Evolutionary conservation across 2,888 invertebrate species (phyloP).

Genomic region (Pseudoips prasinana): DNA sequence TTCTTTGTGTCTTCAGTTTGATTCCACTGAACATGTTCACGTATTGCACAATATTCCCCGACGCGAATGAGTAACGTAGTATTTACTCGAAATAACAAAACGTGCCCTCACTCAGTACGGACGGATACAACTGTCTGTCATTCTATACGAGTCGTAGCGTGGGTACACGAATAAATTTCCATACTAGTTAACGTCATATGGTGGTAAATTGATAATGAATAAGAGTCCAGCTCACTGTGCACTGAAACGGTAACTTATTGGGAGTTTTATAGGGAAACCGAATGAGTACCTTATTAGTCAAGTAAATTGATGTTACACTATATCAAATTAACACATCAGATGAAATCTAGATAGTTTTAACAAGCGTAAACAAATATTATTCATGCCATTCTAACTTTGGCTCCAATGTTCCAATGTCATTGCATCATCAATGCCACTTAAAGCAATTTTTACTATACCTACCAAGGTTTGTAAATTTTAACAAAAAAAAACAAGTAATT

Average conservation of each 20-base stretch:
- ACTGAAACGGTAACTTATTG: constrained; percentile 5
- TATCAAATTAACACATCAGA: too few relatives aligned
- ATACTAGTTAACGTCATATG: constrained; percentile 26
- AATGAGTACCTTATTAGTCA: too few relatives aligned
- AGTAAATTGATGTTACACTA: too few relatives aligned
- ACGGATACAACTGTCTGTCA: constrained; percentile 36
- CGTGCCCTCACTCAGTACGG: constrained; percentile 24
- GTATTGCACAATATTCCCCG: constrained; percentile 11
- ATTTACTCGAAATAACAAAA: constrained; percentile 22
- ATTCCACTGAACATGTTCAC: constrained; percentile 22
- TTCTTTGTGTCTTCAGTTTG: constrained; percentile 44
- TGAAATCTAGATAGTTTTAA: too few relatives aligned
- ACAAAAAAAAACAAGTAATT: too few relatives aligned
- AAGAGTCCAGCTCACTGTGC: constrained; percentile 8
- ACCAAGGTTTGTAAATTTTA: too few relatives aligned
- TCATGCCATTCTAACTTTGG: too few relatives aligned
- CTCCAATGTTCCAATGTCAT: too few relatives aligned
- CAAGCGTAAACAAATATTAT: too few relatives aligned
- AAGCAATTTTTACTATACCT: too few relatives aligned
- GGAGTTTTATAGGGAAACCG: too few relatives aligned
- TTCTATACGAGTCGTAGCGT: constrained; percentile 34
- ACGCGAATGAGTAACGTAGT: constrained; percentile 8
- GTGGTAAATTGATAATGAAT: constrained; percentile 14
- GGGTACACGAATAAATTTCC: constrained; percentile 45
- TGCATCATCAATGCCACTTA: too few relatives aligned